These are phyloP conservation scores for Buathra laborator DNA, from an alignment of 2,888 invertebrate genomes.

Conservation along the genomic window DNA sequence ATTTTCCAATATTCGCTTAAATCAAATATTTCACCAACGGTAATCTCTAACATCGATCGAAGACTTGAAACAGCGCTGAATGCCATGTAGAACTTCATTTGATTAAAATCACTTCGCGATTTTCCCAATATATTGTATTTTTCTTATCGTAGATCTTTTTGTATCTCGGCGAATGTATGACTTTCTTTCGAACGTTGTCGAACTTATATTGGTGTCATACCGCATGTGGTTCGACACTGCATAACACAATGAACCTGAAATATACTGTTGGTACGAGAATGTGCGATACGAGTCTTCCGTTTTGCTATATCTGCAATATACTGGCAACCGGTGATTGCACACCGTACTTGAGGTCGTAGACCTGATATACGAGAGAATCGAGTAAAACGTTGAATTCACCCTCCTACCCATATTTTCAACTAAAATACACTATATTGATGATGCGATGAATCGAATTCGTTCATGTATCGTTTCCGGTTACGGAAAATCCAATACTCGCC, in stretches of 20 bases:
- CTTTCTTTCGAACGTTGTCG: background rate
- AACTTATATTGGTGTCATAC: background rate
- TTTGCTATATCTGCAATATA: background rate
- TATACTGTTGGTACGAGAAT: background rate
- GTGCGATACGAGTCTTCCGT: background rate
- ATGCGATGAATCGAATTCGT: background rate
- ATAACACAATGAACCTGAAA: background rate
- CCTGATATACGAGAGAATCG: background rate
- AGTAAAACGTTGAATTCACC: conserved; percentile 1
- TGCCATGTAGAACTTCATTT: background rate
- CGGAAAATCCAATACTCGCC: background rate
- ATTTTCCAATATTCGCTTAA: background rate
- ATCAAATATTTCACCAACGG: too few relatives aligned
- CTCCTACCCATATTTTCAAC: background rate
- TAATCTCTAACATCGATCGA: too few relatives aligned
- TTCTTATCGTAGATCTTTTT: background rate
- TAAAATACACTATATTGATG: background rate
- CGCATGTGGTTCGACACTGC: background rate
- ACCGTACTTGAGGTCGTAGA: background rate
- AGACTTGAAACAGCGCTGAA: background rate
- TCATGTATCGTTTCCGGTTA: background rate
- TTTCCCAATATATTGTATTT: background rate
- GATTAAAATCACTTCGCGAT: background rate
- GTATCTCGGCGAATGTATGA: background rate
- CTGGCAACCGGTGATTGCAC: background rate